phyloP scores from a whole-genome alignment of 1,140 invertebrate species.

The Neodiprion pinetum region DNA sequence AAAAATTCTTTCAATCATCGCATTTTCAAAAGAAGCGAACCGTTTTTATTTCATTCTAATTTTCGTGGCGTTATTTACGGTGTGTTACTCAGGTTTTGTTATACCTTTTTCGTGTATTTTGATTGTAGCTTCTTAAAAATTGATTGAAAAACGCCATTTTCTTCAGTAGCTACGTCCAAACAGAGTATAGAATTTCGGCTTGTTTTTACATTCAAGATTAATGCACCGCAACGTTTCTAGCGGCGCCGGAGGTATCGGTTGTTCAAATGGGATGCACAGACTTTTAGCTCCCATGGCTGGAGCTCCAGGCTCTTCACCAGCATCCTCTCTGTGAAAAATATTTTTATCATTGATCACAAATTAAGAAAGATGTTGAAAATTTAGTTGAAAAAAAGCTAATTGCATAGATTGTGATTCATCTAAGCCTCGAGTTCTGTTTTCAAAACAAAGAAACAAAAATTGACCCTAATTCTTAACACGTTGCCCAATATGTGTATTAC shows the following conservation, averaged over 20 bases:
- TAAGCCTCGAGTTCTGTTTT: conserved; percentile 13
- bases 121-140: too few relatives aligned
- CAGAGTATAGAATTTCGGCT: conserved; percentile 86
- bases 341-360: conserved; percentile 16
- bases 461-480: conserved; percentile 8
- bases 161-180: conserved; percentile 96
- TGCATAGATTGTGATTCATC: conserved; percentile 14
- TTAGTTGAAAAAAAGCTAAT: conserved; percentile 9
- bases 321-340: conserved; percentile 61
- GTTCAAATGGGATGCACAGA: conserved; percentile 95
- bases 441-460: conserved; percentile 15
- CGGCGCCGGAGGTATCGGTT: conserved; percentile 71
- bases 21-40: too few relatives aligned
- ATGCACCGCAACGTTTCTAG: conserved; percentile 79
- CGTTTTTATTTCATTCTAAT: too few relatives aligned
- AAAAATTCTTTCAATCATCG: too few relatives aligned
- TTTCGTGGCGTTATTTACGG: too few relatives aligned
- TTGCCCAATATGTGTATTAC: conserved; percentile 56
- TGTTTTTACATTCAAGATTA: conserved; percentile 82
- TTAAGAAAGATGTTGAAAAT: conserved; percentile 11
- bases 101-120: too few relatives aligned
- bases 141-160: too few relatives aligned
- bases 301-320: conserved; percentile 74
- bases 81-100: too few relatives aligned
- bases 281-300: conserved; percentile 98